A percentile compares a stretch with the other conserved stretches of the same genome.
Evolutionary conservation across 2,888 invertebrate genomes (phyloP).

Genomic region (Yponomeuta malinellus): DNA sequence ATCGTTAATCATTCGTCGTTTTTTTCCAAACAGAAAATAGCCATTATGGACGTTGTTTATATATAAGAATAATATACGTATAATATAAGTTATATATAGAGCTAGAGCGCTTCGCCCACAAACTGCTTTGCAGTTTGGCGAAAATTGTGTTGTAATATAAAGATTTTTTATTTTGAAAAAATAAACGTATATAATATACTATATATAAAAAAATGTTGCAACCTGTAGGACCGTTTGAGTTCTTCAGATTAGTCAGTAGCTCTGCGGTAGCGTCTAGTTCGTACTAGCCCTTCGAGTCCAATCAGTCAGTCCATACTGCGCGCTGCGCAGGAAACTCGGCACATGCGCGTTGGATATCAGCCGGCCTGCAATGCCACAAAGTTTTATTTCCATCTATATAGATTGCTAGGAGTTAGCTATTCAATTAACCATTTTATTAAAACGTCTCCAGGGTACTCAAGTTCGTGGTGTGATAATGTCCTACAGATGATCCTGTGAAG

Average conservation of each 20-base stretch:
- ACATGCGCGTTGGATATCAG: slow-evolving; percentile 57
- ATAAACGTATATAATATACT: no score
- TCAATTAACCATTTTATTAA: slow-evolving; percentile 36
- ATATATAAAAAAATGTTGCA: no score
- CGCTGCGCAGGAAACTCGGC: slow-evolving; percentile 53
- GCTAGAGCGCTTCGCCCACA: no score
- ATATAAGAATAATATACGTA: no score
- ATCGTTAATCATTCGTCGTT: no score
- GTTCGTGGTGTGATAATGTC: background rate
- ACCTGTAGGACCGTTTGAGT: no score
- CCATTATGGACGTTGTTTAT: no score
- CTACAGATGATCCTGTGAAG: slow-evolving; percentile 1
- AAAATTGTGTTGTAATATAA: no score
- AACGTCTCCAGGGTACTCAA: slow-evolving; percentile 14
- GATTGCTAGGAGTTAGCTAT: slow-evolving; percentile 46
- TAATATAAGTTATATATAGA: no score
- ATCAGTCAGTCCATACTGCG: slow-evolving; percentile 16
- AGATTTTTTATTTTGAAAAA: no score
- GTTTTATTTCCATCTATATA: slow-evolving; percentile 29
- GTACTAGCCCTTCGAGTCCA: background rate
- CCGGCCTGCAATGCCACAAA: slow-evolving; percentile 65
- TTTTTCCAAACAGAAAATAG: no score
- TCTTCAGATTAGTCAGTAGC: slow-evolving; percentile 3
- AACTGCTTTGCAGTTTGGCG: no score
- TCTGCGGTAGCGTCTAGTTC: slow-evolving; percentile 24